Base-by-base conservation (phyloP, 2,888 invertebrate species). In the Clitarchus hookeri region DNA sequence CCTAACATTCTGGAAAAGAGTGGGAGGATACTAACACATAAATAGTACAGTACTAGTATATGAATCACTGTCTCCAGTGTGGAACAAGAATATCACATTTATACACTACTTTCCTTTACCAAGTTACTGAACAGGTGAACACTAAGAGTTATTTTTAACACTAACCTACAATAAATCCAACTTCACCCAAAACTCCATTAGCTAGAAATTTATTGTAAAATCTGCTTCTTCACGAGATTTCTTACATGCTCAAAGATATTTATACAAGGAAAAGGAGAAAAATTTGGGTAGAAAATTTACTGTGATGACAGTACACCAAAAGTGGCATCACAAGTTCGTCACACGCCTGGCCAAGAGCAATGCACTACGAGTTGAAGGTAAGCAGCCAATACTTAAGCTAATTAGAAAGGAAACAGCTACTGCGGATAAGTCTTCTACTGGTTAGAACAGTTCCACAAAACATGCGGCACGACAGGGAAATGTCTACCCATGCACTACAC, bases 401-500 rank as follows among this genome's bases (percentile, higher is more conserved):
- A 65, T 65, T 65, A 65, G 65, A 6, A 65, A 65, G 65, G 16
- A 65, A 23, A 65, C 16, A 65, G 16, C 65, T 65, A 65, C 65
- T 65, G 11, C 16, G 8, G n/a, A 65, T 19, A 48, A 65, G 65
- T 23, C 65, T 65, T 65, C 65, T 65, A 65, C 65, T 65, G 65
- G 65, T n/a, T 65, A 65, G 65, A 16, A 23, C n/a, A 65, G 65
- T 65, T 65, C 65, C 65, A 65, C 65, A 65, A 6, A 65, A 19
- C 65, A 65, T 65, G 65, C 65, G 65, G n/a, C 65, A 65, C n/a
- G n/a, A 65, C 65, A 65, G 65, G 65, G 16, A 23, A 65, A 65
- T 23, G 65, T 23, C 82, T 82, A 82, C 27, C 82, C 82, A 82
- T 82, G 82, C 82, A 82, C 82, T 82, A 82, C 82, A 8, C 82